Base-by-base conservation (phyloP, 2,797 vertebrate species). In the Manis crassicaudata region DNA sequence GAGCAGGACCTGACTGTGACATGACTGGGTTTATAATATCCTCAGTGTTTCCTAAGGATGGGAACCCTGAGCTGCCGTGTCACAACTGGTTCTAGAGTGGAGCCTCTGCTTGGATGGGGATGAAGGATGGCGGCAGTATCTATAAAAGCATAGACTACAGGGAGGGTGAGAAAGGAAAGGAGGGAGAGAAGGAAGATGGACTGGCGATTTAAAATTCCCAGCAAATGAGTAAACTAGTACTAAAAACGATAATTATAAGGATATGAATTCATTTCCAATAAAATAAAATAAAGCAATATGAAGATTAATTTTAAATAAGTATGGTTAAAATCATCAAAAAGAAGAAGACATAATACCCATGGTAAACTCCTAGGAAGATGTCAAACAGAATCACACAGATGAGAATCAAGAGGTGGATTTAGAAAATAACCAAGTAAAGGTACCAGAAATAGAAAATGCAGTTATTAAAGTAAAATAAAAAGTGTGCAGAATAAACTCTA, bases 291-390 rank as follows among this genome's bases (percentile, higher is more conserved):
- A 94, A 58, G 20, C 37, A 68, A 10, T 68, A 50, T 82, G 89
- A 60, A 92, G 82, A 88, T 73, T 85, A 87, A 67, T 58, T 88
- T 92, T 52, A 92, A 67, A 50, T 91, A 91, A 91, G 21, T 72
- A 56, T 58, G 46, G 82, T 76, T 82, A 82, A 92, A 35, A 52
- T 88, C 20, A 43, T n/a, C 68, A 76, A 56, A 85, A 27, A 60
- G 50, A 60, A 40, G 20, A 95, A 82, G 68, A 58, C 75, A 60
- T 58, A 67, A 46, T 17, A 52, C 58, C 27, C 75, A 50, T 76
- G 89, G 68, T 67, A 35, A 75, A 88, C 62, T 68, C 76, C 18
- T 82, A 76, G 67, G 76, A 82, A 82, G 35, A 35, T 35, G 56
- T 68, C 68, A 76, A 95, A 75, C 50, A 88, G 46, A 76, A 92